Evolutionary conservation across 2,888 invertebrate species (phyloP).

Genomic region (Lasioglossum figueresi): DNA sequence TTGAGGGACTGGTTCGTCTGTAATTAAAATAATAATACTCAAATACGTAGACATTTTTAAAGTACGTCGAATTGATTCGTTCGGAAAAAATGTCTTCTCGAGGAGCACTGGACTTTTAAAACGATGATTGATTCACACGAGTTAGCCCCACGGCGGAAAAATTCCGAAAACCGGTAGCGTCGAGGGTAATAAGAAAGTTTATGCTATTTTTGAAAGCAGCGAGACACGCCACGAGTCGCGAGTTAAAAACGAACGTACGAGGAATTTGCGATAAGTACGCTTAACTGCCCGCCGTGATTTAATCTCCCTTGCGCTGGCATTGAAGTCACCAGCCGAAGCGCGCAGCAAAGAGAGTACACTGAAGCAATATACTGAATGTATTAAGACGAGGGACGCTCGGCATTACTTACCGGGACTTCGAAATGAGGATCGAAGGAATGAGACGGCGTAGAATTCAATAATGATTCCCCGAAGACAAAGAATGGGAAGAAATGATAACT

Average conservation of each 20-base stretch:
- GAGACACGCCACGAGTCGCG: background rate
- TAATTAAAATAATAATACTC: background rate
- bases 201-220: background rate
- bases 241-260: constrained; percentile 10
- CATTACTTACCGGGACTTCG: background rate
- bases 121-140: background rate
- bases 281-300: constrained; percentile 14
- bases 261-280: constrained; percentile 13
- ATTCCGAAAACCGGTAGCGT: background rate
- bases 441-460: constrained; percentile 1
- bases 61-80: no score
- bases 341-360: background rate
- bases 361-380: background rate
- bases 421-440: background rate
- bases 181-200: background rate
- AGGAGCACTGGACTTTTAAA: no score
- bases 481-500: background rate
- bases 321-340: constrained; percentile 2
- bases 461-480: background rate
- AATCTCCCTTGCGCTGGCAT: constrained; percentile 9
- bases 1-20: no score
- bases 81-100: no score
- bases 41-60: no score
- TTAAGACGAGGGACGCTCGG: constrained; percentile 1
- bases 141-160: background rate